Evolutionary conservation across 2,888 invertebrate genomes (phyloP), one percentile per base, ranked within the genome.

Genomic region (Phyllotreta cruciferae): DNA sequence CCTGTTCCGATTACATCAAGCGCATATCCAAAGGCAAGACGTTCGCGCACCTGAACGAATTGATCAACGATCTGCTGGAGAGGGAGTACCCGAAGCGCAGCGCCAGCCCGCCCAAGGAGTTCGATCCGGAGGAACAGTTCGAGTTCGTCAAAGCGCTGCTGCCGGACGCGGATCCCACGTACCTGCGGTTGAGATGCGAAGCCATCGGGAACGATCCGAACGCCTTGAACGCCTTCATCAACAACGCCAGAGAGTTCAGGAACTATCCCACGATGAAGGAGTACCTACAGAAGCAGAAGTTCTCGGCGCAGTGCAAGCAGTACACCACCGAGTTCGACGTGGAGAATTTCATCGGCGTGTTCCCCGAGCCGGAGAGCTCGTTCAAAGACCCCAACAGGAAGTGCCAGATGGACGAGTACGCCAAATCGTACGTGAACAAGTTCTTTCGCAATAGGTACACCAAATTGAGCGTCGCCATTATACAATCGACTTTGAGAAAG

Each of bases 281-380:
- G 38, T 74, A 71, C 50, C 62, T 71, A 39, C 76, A 77, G 52
- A 76, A 76, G 50, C 72, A 77, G 53, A 74, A 78, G 64, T 54
- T 78, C 13, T 73, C 78, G 0, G 77, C 82, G 2, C 81, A 83
- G 66, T 78, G 79, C 42, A 77, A 76, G 56, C 79, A 82, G 36
- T 83, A 83, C 62, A 82, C 80, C 0, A 75, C 74, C 0, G 77
- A 82, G 3, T 85, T 85, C 56, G 71, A 78, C 39, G 73, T 83
- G 0, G 73, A 80, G 63, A 73, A 81, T 10, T 85, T 83, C 72
- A 64, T 85, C 0, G 74, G 81, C 56, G 66, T 82, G 6, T 81
- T 83, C 69, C 83, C 83, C 1, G 78, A 84, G 71, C 84, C 84
- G 1, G 71, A 77, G 41, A 41, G 66, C 37, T 66, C 71, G 5